Percentiles rank a stretch among this genome's conserved stretches.
These are phyloP conservation scores for Porphyrio hochstetteri DNA, from an alignment of 2,113 vertebrate genomes.

Conservation along the genomic window DNA sequence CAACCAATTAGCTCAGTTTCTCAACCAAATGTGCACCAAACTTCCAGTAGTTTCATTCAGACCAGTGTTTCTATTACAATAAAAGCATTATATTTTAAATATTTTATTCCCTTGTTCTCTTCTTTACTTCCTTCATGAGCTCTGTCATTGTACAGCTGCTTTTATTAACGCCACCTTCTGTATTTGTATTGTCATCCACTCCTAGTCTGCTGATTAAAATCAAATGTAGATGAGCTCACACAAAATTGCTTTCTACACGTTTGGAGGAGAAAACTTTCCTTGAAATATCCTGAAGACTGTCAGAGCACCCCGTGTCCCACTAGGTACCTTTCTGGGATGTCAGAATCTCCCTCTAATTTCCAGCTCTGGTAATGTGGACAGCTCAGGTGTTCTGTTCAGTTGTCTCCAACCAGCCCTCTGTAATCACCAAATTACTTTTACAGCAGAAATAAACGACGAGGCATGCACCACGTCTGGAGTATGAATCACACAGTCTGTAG, in stretches of 20 bases:
- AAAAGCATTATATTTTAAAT: not conserved
- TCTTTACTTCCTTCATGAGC: not conserved
- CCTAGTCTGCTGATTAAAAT: not conserved
- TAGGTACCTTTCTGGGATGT: not conserved
- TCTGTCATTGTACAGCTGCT: not conserved
- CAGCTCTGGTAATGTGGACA: not conserved
- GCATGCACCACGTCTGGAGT: not conserved
- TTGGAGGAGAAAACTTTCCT: not conserved
- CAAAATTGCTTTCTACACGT: not conserved
- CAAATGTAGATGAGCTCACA: not conserved
- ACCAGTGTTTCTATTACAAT: not conserved
- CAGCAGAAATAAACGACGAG: not conserved
- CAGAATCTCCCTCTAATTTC: not conserved
- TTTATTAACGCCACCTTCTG: not conserved
- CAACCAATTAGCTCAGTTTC: not conserved
- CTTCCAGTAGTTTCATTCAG: not conserved
- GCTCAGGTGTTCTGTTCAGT: not conserved
- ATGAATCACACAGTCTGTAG: not conserved
- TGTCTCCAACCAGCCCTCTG: not conserved
- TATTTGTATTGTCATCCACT: not conserved
- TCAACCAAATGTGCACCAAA: not conserved
- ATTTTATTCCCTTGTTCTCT: not conserved
- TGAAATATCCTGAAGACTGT: not conserved
- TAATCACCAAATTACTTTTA: not conserved
- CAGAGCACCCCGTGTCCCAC: not conserved